Conservation (phyloP, 1,140 invertebrate genomes). For the Idris sp. region DNA sequence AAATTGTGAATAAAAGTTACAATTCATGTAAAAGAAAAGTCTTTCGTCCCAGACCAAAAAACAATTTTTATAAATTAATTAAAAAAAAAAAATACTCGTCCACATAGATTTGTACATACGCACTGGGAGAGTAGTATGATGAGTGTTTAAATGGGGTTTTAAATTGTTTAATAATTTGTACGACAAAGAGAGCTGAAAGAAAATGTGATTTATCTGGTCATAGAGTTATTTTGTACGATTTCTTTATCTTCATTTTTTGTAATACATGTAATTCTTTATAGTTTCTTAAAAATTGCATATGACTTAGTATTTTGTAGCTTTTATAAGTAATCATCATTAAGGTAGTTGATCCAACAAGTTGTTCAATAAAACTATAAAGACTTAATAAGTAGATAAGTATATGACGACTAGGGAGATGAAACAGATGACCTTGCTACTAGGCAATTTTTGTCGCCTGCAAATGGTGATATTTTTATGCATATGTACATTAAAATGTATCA, state of each 20-base stretch:
- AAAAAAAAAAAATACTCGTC: too few relatives aligned
- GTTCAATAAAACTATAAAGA: constrained; percentile 36
- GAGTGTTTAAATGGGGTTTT: too few relatives aligned
- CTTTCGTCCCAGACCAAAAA: too few relatives aligned
- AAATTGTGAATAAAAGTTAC: too few relatives aligned
- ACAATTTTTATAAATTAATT: too few relatives aligned
- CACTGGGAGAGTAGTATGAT: too few relatives aligned
- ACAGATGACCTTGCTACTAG: constrained; percentile 47
- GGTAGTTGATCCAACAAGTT: constrained; percentile 22
- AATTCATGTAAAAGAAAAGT: too few relatives aligned
- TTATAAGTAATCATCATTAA: constrained; percentile 25
- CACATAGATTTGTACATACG: too few relatives aligned
- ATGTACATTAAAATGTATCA: constrained; percentile 6
- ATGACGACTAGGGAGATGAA: constrained; percentile 22
- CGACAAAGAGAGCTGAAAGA: too few relatives aligned
- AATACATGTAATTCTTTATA: constrained; percentile 19
- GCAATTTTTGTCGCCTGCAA: constrained; percentile 44
- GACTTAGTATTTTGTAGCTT: constrained; percentile 22
- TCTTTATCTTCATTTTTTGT: constrained; percentile 36
- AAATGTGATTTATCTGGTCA: too few relatives aligned
- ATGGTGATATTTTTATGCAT: constrained; percentile 30
- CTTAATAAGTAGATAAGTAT: constrained; percentile 38
- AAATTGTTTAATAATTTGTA: too few relatives aligned
- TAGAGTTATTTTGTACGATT: constrained; percentile 28
- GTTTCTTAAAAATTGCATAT: constrained; percentile 43